Percentiles rank a stretch among this genome's conserved stretches.
These are phyloP conservation scores for Epistrophe eligans DNA, from an alignment of 2,888 invertebrate genomes.

Conservation along the genomic window DNA sequence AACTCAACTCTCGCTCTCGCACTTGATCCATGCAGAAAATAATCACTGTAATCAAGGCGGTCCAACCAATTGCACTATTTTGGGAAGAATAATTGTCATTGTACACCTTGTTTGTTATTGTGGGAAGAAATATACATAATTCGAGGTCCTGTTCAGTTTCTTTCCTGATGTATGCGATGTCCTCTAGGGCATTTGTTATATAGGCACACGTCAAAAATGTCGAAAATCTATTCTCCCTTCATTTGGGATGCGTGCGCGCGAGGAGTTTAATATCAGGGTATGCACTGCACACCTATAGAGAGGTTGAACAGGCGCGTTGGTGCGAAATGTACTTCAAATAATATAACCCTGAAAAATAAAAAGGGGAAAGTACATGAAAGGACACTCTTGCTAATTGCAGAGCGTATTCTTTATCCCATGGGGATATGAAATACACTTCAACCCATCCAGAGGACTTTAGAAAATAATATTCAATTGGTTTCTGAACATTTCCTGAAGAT, in stretches of 20 bases:
- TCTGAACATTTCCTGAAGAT: slow-evolving; percentile 67
- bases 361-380: slow-evolving; percentile 27
- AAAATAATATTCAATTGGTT: slow-evolving; percentile 57
- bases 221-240: slow-evolving; percentile 52
- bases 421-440: slow-evolving; percentile 20
- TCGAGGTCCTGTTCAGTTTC: neutral
- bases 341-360: neutral
- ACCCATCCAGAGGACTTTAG: slow-evolving; percentile 3
- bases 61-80: slow-evolving; percentile 63
- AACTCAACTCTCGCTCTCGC: slow-evolving; percentile 25
- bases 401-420: slow-evolving; percentile 72
- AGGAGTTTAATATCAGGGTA: neutral
- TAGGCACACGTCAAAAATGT: slow-evolving; percentile 61
- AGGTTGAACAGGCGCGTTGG: slow-evolving; percentile 53
- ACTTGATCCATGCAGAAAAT: slow-evolving; percentile 33
- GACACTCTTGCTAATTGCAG: slow-evolving; percentile 67
- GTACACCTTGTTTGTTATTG: slow-evolving; percentile 72
- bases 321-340: slow-evolving; percentile 61
- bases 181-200: slow-evolving; percentile 68
- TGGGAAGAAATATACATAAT: slow-evolving; percentile 59
- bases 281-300: slow-evolving; percentile 28
- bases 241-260: slow-evolving; percentile 57
- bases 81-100: slow-evolving; percentile 48
- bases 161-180: neutral
- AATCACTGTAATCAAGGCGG: slow-evolving; percentile 76